Conservation (phyloP, 2,797 vertebrate species). For the Sebastes oblongus region DNA sequence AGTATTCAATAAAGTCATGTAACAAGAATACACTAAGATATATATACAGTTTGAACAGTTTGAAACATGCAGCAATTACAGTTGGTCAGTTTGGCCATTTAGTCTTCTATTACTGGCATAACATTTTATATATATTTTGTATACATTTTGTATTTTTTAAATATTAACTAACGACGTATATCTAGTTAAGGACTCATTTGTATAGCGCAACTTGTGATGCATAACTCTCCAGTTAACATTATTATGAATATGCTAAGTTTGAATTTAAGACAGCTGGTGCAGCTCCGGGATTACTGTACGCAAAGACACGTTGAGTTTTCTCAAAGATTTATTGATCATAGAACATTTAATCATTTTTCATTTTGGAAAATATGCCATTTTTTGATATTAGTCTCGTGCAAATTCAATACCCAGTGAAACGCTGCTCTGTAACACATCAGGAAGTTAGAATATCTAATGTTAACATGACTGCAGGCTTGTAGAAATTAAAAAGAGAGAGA, state of each 20-base stretch:
- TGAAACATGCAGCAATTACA: not conserved
- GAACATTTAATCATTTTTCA: not conserved
- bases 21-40: not conserved
- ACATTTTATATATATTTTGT: not conserved
- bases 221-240: not conserved
- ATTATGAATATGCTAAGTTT: not conserved
- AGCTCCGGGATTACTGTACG: not conserved
- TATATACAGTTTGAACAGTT: not conserved
- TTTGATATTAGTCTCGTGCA: not conserved
- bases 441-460: conserved; percentile 17
- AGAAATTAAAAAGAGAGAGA: conserved; percentile 33
- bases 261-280: not conserved
- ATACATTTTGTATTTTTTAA: not conserved
- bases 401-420: not conserved
- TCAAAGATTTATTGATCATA: not conserved
- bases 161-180: not conserved
- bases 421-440: not conserved
- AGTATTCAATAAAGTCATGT: not conserved
- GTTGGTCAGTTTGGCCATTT: not conserved
- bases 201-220: not conserved
- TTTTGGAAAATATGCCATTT: not conserved
- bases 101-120: not conserved
- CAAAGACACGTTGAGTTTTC: not conserved
- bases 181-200: not conserved
- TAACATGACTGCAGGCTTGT: conserved; percentile 47